Evolutionary conservation across 2,797 vertebrate species (phyloP), one percentile per base, ranked within the genome.

Genomic region (Pseudotriccus pelzelni): DNA sequence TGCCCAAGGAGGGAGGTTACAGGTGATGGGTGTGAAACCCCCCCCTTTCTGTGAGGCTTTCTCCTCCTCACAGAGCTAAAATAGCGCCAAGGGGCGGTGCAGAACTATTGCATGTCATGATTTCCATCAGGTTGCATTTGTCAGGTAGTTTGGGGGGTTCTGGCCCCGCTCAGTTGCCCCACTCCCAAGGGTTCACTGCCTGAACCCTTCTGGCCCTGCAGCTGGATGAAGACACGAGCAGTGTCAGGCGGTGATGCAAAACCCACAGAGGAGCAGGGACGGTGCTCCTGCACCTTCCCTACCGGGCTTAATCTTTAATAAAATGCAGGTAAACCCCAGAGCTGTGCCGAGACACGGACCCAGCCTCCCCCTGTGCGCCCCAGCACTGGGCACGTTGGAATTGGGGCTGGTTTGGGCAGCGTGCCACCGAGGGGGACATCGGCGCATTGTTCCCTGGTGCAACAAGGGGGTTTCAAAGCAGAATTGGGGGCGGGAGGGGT

Each of bases 191-290:
- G 5, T 6, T 13, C 39, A 22, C 2, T 18, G 52, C 37, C 53
- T 13, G 46, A 24, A 56, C 13, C 25, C 14, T 30, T 24, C 49
- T 10, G 37, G 34, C 63, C 55, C 43, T 16, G 37, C 63, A 53
- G 72, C 44, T 4, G 2, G 59, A 18, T 30, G 67, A 56, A 52
- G 37, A 41, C 25, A 5, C 0, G 6, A 64, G 46, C 34, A 60
- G 41, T 9, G 0, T 0, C 14, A 53, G 3, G 8, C 10, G 8
- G 36, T 1, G 18, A 27, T 3, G 9, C 37, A 49, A 79, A 93
- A 16, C 16, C 19, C 7, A 1, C 41, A 24, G 58, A 6, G 0
- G 3, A 68, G 20, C 10, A 34, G 44, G 47, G 39, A 18, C 4
- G 39, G 32, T 62, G 80, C 32, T 88, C 73, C 52, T 3, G 3